Evolutionary conservation across 2,797 vertebrate genomes (phyloP), one percentile per base, ranked within the genome.

Genomic region (Xenentodon cancila): DNA sequence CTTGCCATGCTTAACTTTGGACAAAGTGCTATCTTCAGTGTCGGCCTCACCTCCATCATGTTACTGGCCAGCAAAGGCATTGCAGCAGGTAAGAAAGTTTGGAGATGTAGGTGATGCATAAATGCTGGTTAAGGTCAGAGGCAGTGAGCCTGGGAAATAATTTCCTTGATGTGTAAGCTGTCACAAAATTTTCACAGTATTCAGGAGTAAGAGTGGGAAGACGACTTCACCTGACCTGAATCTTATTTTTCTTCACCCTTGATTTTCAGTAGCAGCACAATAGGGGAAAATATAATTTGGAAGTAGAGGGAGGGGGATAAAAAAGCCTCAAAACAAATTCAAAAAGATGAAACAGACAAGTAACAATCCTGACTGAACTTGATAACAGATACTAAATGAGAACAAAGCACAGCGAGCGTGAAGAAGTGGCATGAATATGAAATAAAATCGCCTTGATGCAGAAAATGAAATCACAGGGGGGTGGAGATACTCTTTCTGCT

Each of bases 1-100:
- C 92, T 99, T 45, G 97, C 97, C 81, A 86, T 96, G 89, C 94
- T 99, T 60, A 99, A 99, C 92, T 99, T 99, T 59, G 97, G 98
- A 43, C 98, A 99, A 90, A 98, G 90, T 7, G 92, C 84, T 56
- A 98, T 99, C 87, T 99, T 99, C 84, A 98, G 95, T 37, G 11
- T 97, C 1, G 98, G 98, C 53, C 92, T 99, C 71, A 98, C 98
- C 0, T 85, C 82, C 59, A 95, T 98, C 84, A 99, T 99, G 98
- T 84, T 98, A 81, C 92, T 99, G 9, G 96, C 97, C 68, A 99
- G 97, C 92, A 92, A 97, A 74, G 94, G 96, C 83, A 98, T 99
- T 71, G 18, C 95, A 68, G 91, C 96, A 94, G 98, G 98, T 98
- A 88, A 76, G 90, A 59, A 48, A 20, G 47, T 47, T 20, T 12